Evolutionary conservation across 2,888 invertebrate species (phyloP).

Genomic region (Corbicula japonica): DNA sequence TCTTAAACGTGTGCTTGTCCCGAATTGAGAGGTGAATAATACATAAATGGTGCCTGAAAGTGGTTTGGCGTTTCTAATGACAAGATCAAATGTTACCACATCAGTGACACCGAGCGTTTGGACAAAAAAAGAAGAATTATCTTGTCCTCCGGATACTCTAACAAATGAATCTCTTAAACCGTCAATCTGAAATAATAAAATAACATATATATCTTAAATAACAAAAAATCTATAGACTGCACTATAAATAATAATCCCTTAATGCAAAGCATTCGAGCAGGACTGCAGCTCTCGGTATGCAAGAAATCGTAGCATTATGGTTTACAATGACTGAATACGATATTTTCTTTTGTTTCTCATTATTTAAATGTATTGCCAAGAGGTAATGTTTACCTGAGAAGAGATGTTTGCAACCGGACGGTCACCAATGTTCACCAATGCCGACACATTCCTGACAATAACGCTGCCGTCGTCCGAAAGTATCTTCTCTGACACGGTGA

Average conservation of each 20-base stretch:
- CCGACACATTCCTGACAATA: slow-evolving; percentile 6
- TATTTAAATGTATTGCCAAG: background rate
- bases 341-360: background rate
- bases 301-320: too few relatives aligned
- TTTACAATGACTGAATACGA: background rate
- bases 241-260: background rate
- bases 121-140: background rate
- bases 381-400: slow-evolving; percentile 9
- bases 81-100: slow-evolving; percentile 36
- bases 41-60: slow-evolving; percentile 51
- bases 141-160: background rate
- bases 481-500: slow-evolving; percentile 23
- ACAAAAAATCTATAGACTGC: background rate
- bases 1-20: slow-evolving; percentile 47
- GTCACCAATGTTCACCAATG: slow-evolving; percentile 20
- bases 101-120: background rate
- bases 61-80: slow-evolving; percentile 44
- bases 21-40: slow-evolving; percentile 43
- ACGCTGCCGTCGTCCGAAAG: slow-evolving; percentile 12
- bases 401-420: background rate
- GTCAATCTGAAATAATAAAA: slow-evolving; percentile 22
- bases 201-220: background rate
- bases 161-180: slow-evolving; percentile 33
- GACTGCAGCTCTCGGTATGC: too few relatives aligned
- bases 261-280: too few relatives aligned